phyloP scores from a whole-genome alignment of 1,140 invertebrate species.

The Drosophila nigromelanica region DNA sequence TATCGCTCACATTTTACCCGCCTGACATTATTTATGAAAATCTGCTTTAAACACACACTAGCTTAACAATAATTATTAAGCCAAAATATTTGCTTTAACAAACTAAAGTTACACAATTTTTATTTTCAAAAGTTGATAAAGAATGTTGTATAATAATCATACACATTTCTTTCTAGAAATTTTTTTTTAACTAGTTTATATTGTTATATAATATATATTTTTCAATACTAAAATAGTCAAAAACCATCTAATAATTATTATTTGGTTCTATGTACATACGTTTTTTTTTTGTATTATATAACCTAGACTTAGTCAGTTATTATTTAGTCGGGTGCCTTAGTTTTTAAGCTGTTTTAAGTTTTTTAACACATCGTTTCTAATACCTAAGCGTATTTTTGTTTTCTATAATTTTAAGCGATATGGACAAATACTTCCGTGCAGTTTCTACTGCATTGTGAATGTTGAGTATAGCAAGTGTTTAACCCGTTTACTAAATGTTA shows the following conservation, averaged over 20 bases:
- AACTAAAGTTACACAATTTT: no score
- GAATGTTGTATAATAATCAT: no score
- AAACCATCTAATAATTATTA: no score
- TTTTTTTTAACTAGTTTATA: neutral
- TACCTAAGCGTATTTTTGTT: no score
- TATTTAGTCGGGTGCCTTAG: neutral
- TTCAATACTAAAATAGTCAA: no score
- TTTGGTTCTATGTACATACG: no score
- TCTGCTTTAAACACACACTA: neutral
- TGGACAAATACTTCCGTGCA: constrained; percentile 37
- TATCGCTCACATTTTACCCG: neutral
- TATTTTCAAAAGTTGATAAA: no score
- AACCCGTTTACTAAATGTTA: constrained; percentile 22
- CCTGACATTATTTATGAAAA: neutral
- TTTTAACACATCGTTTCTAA: constrained; percentile 14
- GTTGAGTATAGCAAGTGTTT: constrained; percentile 48
- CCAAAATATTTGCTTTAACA: neutral
- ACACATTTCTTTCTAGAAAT: no score
- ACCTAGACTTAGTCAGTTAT: no score
- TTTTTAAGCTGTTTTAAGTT: neutral
- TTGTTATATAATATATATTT: neutral
- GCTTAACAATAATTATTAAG: neutral
- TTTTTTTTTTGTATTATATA: neutral
- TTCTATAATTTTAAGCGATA: constrained; percentile 50
- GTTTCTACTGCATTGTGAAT: constrained; percentile 40